Evolutionary conservation across 2,113 vertebrate species (phyloP), one percentile per base, ranked within the genome.

Genomic region (Marmota flaviventris): DNA sequence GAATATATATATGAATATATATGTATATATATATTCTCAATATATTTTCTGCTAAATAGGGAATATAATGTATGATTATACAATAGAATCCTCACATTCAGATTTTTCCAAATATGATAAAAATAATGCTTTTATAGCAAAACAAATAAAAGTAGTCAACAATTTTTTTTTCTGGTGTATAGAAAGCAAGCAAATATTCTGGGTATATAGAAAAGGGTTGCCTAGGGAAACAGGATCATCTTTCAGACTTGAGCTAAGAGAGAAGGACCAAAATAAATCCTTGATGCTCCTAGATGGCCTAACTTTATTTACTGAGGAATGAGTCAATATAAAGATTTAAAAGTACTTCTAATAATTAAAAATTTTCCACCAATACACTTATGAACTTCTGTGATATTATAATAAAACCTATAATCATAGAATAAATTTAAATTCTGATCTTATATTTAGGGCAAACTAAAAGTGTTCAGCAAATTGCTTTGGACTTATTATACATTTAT

Each of bases 321-420:
- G 8, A 70, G 6, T 76, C 32, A 29, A 61, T 13, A 69, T 24
- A 73, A 10, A 39, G 1, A 61, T 94, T 85, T 79, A 58, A 16
- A 42, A 94, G 34, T 24, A 88, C 61, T 88, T 85, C 25, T 45
- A 58, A 27, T 79, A 81, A 37, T 20, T 53, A 34, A 88, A 22
- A 20, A 6, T 45, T 67, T 45, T n/a, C 39, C 25, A 56, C 56
- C 5, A n/a, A 75, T 67, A n/a, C 16, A 48, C 12, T 58, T n/a
- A 27, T 25, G 45, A 58, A 88, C 11, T 72, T 42, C 72, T 76
- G 11, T 16, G 37, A 24, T 29, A 72, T 16, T 65, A 20, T 51
- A 32, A 4, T 17, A 16, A 17, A 70, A 63, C 7, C 11, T 39
- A 0, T 24, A 17, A 0, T 13, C 16, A 18, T 20, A 20, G 16